Conservation (phyloP, 2,797 vertebrate species). For the Agapornis canus region DNA sequence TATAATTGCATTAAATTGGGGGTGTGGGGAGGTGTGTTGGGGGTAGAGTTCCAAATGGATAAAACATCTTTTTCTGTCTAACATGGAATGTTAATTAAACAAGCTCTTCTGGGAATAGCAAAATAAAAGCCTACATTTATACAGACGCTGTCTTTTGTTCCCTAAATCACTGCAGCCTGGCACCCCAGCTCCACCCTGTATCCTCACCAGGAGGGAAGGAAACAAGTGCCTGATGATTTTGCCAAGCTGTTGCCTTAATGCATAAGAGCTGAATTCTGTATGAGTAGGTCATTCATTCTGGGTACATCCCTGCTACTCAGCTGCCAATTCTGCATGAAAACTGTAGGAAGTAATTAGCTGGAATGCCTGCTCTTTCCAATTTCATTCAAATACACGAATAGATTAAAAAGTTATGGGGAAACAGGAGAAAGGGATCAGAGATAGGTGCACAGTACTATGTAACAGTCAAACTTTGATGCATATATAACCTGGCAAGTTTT, state of each 20-base stretch:
- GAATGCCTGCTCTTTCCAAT: background rate
- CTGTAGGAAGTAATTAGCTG: background rate
- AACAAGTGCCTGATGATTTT: background rate
- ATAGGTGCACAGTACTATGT: background rate
- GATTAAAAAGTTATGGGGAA: background rate
- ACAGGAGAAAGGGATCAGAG: background rate
- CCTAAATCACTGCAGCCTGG: background rate
- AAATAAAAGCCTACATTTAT: background rate
- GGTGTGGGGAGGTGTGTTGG: background rate
- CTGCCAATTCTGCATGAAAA: background rate
- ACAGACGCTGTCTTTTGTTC: background rate
- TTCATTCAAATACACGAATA: background rate
- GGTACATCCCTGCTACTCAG: background rate
- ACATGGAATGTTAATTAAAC: background rate
- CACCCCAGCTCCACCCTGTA: background rate
- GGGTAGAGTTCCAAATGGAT: background rate
- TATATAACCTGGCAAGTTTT: background rate
- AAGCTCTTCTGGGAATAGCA: background rate
- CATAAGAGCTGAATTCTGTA: background rate
- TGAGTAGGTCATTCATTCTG: background rate
- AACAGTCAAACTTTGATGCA: background rate
- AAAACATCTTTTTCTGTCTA: background rate
- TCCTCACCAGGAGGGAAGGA: background rate
- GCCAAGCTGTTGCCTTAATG: background rate
- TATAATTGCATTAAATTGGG: conserved; percentile 21